Base-by-base conservation (phyloP, 37 sponge, comb jelly and placozoan species). In the Agelas oroides region DNA sequence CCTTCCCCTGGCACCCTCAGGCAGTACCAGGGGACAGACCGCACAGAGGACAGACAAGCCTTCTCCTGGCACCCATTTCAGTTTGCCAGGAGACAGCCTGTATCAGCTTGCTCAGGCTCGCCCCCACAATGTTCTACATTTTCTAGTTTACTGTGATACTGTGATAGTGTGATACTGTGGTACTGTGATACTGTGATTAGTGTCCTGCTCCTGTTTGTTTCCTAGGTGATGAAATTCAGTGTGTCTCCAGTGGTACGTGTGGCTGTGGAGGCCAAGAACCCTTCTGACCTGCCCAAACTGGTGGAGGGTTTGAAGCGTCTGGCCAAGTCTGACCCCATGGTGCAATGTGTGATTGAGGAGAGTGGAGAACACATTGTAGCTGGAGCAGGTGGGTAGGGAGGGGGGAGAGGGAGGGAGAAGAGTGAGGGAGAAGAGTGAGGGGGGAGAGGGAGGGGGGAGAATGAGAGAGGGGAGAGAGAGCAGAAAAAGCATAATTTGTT, bases 291-390 rank as follows among this genome's bases (percentile, higher is more conserved):
- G 58, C 99, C 99, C 46, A 99, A 99, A 72, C 86, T 99, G 53
- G 99, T 99, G 23, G 99, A 99, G 65, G 99, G 99, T 5, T 82
- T 99, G 32, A 99, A 99, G 80, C 86, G 99, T 24, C 87, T 99
- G 71, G 97, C 99, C 53, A 99, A 99, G 78, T 96, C 97, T 58
- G 99, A 99, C 70, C 99, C 99, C 39, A 99, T 99, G 99, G 99
- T 99, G 20, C 95, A 94, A 84, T 99, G 99, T 71, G 38, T 81
- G 83, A 99, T 92, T 81, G 99, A 96, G 67, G 92, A 93, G 81
- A 95, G 94, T 87, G 99, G 99, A 36, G 99, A 99, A 79, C 99
- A 99, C 86, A 99, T 99, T 57, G 89, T 99, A 14, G 99, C 99
- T 66, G 99, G 99, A 67, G 92, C 91, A 60, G 92, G 92, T 58